Evolutionary conservation across 2,113 vertebrate genomes (phyloP).

Genomic region (Cepphus grylle): DNA sequence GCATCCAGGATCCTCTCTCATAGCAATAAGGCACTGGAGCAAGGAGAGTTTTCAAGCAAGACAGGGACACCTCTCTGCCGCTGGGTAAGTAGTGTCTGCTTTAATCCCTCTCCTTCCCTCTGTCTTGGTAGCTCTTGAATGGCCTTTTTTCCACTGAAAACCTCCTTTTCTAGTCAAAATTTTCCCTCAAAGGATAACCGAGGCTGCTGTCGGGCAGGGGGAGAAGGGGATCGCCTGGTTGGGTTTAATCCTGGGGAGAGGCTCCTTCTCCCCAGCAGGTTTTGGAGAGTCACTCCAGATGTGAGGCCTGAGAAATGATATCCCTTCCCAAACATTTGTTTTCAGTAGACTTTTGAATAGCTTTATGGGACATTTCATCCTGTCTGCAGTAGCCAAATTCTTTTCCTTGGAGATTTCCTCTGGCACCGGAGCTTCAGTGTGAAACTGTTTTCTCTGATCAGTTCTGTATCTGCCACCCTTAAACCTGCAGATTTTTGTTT

Average conservation of each 20-base stretch:
- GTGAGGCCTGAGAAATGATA: neutral
- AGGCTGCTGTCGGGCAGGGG: neutral
- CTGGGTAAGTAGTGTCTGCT: constrained; percentile 46
- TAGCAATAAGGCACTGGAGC: neutral
- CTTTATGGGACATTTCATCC: neutral
- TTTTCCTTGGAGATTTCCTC: neutral
- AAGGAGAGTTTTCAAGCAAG: neutral
- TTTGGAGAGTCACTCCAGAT: neutral
- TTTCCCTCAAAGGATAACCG: neutral
- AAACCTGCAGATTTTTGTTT: neutral
- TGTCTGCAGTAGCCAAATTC: neutral
- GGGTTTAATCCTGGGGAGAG: neutral
- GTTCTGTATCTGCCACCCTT: neutral
- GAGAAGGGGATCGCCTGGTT: neutral
- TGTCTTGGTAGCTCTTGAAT: neutral
- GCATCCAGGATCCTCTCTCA: neutral
- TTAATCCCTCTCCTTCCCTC: neutral
- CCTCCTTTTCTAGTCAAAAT: neutral
- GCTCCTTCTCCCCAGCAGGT: neutral
- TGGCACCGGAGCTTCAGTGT: neutral
- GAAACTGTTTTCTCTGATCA: neutral
- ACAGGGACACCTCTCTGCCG: neutral
- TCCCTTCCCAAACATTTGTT: neutral
- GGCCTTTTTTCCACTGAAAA: neutral
- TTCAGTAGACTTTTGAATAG: constrained; percentile 11